These are phyloP conservation scores for Saguinus midas DNA, from an alignment of 2,113 vertebrate genomes.

Conservation along the genomic window DNA sequence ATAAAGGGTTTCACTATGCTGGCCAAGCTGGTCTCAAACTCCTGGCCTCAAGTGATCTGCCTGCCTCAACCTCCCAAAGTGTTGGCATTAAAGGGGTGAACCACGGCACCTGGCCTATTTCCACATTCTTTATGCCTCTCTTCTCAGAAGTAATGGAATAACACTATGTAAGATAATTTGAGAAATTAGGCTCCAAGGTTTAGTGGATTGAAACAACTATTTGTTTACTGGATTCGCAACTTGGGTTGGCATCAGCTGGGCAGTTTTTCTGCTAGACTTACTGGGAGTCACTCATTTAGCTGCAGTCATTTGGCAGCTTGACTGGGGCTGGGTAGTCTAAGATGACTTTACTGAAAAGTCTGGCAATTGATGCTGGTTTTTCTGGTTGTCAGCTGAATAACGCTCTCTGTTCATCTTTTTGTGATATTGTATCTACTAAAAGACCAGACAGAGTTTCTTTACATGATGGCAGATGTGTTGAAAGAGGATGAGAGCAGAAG, in stretches of 20 bases:
- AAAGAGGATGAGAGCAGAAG: not conserved
- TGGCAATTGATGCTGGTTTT: not conserved
- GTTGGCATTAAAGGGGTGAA: too few species aligned
- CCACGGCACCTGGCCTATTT: not conserved
- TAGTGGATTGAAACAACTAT: not conserved
- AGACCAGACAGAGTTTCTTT: not conserved
- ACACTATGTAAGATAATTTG: conserved; percentile 3
- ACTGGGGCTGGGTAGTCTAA: not conserved
- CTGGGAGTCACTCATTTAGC: not conserved
- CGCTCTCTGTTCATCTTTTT: not conserved
- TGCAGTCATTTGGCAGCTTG: not conserved
- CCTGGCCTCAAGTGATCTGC: too few species aligned
- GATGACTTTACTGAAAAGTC: not conserved
- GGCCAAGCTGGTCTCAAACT: too few species aligned
- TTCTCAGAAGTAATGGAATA: not conserved
- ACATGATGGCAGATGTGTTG: not conserved
- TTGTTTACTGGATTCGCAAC: not conserved
- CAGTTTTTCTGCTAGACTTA: not conserved
- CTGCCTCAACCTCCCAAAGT: too few species aligned
- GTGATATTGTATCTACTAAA: not conserved
- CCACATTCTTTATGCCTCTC: not conserved
- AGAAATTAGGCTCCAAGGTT: not conserved
- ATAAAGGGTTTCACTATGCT: too few species aligned
- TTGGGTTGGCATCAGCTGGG: not conserved
- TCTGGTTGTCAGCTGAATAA: not conserved